Evolutionary conservation across 2,888 invertebrate species (phyloP).

Genomic region (Megamerina dolium): DNA sequence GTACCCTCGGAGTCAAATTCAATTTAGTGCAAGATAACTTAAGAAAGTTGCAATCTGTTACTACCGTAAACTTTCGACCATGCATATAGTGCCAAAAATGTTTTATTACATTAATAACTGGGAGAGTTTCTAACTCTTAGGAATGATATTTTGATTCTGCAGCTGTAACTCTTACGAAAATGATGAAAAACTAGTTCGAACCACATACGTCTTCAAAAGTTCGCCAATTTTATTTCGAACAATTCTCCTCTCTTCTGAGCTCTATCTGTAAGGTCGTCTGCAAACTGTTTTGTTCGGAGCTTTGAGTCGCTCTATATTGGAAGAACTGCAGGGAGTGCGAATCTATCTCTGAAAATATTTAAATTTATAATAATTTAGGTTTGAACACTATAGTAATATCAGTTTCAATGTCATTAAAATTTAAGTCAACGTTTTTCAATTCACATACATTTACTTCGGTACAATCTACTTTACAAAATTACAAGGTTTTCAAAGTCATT

Average conservation of each 20-base stretch:
- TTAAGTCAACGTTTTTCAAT: no score
- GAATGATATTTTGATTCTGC: slow-evolving; percentile 18
- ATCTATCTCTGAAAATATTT: no score
- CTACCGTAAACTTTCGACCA: slow-evolving; percentile 10
- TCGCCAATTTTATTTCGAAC: background rate
- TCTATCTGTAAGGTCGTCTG: slow-evolving; percentile 1
- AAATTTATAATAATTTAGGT: no score
- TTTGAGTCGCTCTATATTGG: no score
- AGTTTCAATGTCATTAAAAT: no score
- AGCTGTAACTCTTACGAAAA: slow-evolving; percentile 1
- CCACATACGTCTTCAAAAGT: background rate
- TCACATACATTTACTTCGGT: no score
- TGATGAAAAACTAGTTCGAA: slow-evolving; percentile 9
- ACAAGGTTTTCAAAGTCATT: no score
- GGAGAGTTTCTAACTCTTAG: slow-evolving; percentile 20
- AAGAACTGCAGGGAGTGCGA: background rate
- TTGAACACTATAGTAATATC: no score
- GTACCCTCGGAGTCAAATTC: slow-evolving; percentile 12
- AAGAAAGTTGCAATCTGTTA: slow-evolving; percentile 17
- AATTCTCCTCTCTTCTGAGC: background rate
- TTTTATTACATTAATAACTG: slow-evolving; percentile 18
- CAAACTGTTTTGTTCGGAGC: slow-evolving; percentile 1
- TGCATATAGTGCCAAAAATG: slow-evolving; percentile 21
- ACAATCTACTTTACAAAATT: no score
- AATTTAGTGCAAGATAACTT: slow-evolving; percentile 9